Base-by-base conservation (phyloP, 1,140 invertebrate species). In the Tribolium castaneum region DNA sequence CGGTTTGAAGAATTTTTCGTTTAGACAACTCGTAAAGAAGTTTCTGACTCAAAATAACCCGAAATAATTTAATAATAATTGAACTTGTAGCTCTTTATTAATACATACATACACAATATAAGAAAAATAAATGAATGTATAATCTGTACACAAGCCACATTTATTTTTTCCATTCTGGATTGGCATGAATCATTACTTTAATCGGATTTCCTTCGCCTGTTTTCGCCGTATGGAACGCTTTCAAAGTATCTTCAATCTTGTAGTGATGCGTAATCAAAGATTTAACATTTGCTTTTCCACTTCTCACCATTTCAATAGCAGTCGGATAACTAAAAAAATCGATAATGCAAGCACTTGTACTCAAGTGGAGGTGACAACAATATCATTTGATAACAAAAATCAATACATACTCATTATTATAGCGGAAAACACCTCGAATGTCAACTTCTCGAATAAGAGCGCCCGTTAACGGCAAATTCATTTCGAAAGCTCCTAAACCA, bases 161-260 rank as follows among this genome's bases (percentile, higher is more conserved):
- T n/a, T 45, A 45, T 9, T 45, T 45, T 78, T 81, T 85, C 84
- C 84, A 84, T 35, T 81, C 80, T 0, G 90, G 89, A 83, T 92
- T 90, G 9, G 94, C 95, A 81, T 97, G 92, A 80, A 98, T 98
- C 91, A 99, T 95, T 80, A 99, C 93, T 88, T 99, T 99, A 80
- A 99, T 94, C 7, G 94, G 92, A 75, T 91, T 92, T 35, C 89
- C 93, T 78, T 85, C 80, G 45, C 93, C 92, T 52, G 90, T 90
- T 80, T 91, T 92, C 0, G 96, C 92, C 2, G 92, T 93, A 82
- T 98, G 93, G 86, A 98, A 99, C 0, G 98, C 97, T 86, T 97
- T 88, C 0, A 93, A 78, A 0, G 95, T 93, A 71, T 99, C 92
- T 82, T 97, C 95, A 0, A 99, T 87, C 70, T 90, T 90, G 86